Evolutionary conservation across 1,140 invertebrate genomes (phyloP), one percentile per base, ranked within the genome.

Genomic region (Bradysia coprophila): DNA sequence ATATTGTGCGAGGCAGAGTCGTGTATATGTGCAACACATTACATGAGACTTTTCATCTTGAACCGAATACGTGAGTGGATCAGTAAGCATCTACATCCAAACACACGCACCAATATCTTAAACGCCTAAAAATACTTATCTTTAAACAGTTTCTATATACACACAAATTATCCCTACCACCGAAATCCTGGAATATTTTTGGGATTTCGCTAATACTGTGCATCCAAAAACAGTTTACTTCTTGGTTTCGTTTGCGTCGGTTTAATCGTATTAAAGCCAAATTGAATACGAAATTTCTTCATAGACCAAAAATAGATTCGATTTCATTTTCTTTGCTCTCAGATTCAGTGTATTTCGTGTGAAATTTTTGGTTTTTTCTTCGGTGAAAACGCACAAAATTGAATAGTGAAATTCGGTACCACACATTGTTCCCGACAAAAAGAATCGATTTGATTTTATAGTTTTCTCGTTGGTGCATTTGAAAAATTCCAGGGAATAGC

Each of bases 401-500:
- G n/a, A n/a, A n/a, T n/a, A n/a, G n/a, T n/a, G n/a, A n/a, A n/a
- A n/a, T 34, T 34, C 32, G 32, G 32, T 34, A 3, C n/a, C n/a
- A n/a, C n/a, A n/a, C n/a, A n/a, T n/a, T n/a, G n/a, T n/a, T n/a
- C n/a, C n/a, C n/a, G n/a, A n/a, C n/a, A n/a, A n/a, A n/a, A n/a
- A n/a, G n/a, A n/a, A n/a, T n/a, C n/a, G n/a, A n/a, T n/a, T n/a
- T n/a, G n/a, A n/a, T n/a, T n/a, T n/a, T n/a, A n/a, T n/a, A n/a
- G n/a, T n/a, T n/a, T n/a, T n/a, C n/a, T n/a, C n/a, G n/a, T n/a
- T n/a, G n/a, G n/a, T n/a, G n/a, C n/a, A 31, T 31, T 31, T n/a
- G n/a, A 31, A 31, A 31, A 31, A n/a, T 8, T 31, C n/a, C 28
- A 31, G 28, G 8, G 28, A 9, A 8, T 9, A n/a, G 61, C 66